Conservation (phyloP, 2,888 invertebrate genomes). For the Scaptomyza parva region DNA sequence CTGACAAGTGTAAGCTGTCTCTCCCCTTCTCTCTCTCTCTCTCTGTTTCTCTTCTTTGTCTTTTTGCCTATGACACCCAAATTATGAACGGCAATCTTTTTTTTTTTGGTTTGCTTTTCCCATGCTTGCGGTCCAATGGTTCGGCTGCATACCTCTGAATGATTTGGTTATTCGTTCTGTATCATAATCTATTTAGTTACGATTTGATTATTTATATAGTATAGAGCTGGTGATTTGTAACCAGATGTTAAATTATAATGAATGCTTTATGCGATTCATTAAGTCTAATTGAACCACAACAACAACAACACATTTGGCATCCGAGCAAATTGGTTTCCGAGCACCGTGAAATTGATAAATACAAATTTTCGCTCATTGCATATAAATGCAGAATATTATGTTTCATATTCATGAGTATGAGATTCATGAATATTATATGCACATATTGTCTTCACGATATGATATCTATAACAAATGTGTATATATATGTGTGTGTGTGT, state of each 20-base stretch:
- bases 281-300: background rate
- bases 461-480: slow-evolving; percentile 16
- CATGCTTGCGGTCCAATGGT: background rate
- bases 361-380: slow-evolving; percentile 38
- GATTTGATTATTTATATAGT: too few species aligned
- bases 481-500: slow-evolving; percentile 7
- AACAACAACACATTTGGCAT: too few species aligned
- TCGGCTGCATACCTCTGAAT: background rate
- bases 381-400: slow-evolving; percentile 43
- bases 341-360: slow-evolving; percentile 37
- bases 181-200: too few species aligned
- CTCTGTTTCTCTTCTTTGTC: background rate
- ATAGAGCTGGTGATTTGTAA: too few species aligned
- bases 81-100: background rate
- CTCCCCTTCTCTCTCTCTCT: background rate
- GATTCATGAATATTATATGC: slow-evolving; percentile 28
- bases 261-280: too few species aligned
- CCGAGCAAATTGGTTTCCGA: slow-evolving; percentile 25
- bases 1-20: slow-evolving; percentile 5
- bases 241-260: too few species aligned
- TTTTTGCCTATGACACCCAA: background rate
- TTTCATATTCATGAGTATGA: slow-evolving; percentile 56
- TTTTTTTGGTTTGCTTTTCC: too few species aligned
- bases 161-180: too few species aligned
- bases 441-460: slow-evolving; percentile 25